phyloP scores from a whole-genome alignment of 2,888 invertebrate species.

The Eumacrocentrus americanus region DNA sequence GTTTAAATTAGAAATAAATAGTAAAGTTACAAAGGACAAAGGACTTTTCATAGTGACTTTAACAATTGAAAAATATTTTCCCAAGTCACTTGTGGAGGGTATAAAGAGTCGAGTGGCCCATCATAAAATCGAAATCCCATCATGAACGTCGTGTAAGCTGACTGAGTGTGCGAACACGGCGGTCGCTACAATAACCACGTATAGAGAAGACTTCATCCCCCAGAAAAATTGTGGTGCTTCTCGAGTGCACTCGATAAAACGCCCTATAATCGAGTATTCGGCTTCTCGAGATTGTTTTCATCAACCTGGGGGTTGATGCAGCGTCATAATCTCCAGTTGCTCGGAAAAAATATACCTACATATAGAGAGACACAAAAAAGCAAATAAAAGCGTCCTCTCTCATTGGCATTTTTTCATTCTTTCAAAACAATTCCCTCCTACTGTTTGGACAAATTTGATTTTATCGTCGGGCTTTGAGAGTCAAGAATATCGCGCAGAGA shows the following conservation, averaged over 20 bases:
- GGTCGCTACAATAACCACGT: conserved; percentile 53
- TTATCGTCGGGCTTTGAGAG: conserved; percentile 38
- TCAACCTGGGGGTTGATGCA: conserved; percentile 2
- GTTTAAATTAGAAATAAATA: neutral
- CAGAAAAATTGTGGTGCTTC: conserved; percentile 41
- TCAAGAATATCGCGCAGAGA: neutral
- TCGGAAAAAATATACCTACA: conserved; percentile 9
- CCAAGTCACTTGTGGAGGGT: conserved; percentile 9
- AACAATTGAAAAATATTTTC: conserved; percentile 3
- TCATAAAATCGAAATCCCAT: conserved; percentile 1
- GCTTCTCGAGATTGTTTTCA: conserved; percentile 28
- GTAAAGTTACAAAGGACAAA: neutral
- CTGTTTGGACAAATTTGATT: conserved; percentile 51
- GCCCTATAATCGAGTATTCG: conserved; percentile 28
- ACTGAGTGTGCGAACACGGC: conserved; percentile 50
- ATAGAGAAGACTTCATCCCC: conserved; percentile 30
- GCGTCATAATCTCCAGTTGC: neutral
- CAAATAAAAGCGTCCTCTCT: neutral
- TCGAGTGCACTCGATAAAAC: conserved; percentile 45
- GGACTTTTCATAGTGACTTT: neutral
- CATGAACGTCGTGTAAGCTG: conserved; percentile 32
- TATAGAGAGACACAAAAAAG: neutral
- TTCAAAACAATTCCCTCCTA: conserved; percentile 40
- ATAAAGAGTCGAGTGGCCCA: conserved; percentile 9
- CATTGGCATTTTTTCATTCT: too few species aligned